These are phyloP conservation scores for Chaetorhynchus papuensis DNA, from an alignment of 2,113 vertebrate genomes.

Conservation along the genomic window DNA sequence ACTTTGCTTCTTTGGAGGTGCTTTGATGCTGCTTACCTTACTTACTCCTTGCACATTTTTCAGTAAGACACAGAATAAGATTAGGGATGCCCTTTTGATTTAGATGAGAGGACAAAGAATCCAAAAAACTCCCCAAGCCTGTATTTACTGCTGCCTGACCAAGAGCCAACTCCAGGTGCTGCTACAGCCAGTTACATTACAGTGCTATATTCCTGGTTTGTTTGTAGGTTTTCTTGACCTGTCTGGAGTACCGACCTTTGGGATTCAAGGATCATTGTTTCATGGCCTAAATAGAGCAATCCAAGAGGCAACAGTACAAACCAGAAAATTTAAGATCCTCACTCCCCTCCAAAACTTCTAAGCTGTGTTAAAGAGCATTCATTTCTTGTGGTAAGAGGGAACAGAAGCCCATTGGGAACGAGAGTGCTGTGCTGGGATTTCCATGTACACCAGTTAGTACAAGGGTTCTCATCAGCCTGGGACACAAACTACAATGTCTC, in stretches of 20 bases:
- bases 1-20: neutral
- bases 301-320: neutral
- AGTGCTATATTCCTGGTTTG: neutral
- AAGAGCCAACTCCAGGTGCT: neutral
- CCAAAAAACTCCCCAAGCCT: neutral
- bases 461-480: neutral
- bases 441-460: neutral
- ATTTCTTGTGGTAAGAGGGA: neutral
- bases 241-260: neutral
- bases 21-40: neutral
- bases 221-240: neutral
- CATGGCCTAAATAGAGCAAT: neutral
- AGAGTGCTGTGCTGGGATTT: neutral
- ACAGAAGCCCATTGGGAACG: neutral
- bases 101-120: neutral
- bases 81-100: neutral
- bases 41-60: neutral
- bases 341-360: neutral
- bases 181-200: neutral
- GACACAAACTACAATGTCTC: neutral
- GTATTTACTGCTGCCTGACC: neutral
- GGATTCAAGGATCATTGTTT: neutral
- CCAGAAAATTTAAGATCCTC: neutral
- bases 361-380: neutral
- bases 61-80: neutral